Conservation (phyloP, 2,113 vertebrate genomes). For the Osmerus eperlanus region DNA sequence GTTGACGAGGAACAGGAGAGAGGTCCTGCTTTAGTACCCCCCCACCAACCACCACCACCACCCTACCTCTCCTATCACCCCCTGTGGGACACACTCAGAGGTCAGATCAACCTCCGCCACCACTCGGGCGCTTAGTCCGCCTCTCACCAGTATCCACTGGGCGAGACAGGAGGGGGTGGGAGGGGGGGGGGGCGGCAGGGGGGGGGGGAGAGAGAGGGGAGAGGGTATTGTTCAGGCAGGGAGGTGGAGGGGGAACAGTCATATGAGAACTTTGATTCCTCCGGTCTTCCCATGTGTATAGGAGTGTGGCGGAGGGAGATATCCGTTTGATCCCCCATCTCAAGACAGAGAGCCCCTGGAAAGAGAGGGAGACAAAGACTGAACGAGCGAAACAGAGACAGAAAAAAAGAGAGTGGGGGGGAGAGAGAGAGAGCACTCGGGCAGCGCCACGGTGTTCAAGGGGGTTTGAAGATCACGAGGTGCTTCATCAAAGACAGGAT, state of each 20-base stretch:
- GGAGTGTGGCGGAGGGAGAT: too few relatives aligned
- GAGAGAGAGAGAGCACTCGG: conserved; percentile 12
- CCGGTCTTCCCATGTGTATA: too few relatives aligned
- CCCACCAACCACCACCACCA: too few relatives aligned
- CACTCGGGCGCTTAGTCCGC: background rate
- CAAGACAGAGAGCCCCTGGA: background rate
- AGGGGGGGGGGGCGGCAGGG: background rate
- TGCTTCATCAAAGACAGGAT: conserved; percentile 30
- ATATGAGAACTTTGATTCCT: too few relatives aligned
- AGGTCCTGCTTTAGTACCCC: too few relatives aligned
- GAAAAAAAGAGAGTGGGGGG: background rate
- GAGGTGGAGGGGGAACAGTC: too few relatives aligned
- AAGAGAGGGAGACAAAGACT: conserved; percentile 1
- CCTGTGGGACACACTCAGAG: too few relatives aligned
- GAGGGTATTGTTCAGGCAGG: too few relatives aligned
- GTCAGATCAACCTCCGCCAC: too few relatives aligned
- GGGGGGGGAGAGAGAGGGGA: background rate
- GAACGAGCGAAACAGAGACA: conserved; percentile 8
- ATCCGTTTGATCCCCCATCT: too few relatives aligned
- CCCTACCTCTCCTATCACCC: too few relatives aligned
- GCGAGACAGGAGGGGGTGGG: background rate
- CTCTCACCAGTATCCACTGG: background rate
- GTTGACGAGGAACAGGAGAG: too few relatives aligned
- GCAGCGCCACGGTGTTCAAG: background rate
- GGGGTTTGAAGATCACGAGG: conserved; percentile 17